Evolutionary conservation across 1,140 invertebrate genomes (phyloP).

Genomic region (Danaus melanippus): DNA sequence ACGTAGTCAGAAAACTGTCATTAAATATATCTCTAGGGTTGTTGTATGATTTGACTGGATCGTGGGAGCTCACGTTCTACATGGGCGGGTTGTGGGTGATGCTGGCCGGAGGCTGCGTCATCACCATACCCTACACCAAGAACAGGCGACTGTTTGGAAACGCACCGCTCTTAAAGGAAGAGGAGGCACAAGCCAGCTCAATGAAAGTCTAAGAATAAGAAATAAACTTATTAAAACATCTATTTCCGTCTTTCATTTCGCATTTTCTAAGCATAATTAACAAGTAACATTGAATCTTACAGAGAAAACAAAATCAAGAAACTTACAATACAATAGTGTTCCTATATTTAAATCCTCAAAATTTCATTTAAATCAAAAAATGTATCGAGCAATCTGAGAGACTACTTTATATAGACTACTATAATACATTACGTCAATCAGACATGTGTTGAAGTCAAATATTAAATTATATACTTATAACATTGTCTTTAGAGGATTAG

Average conservation of each 20-base stretch:
- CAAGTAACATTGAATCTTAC: too few species aligned
- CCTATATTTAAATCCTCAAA: too few species aligned
- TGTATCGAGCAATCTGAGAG: too few species aligned
- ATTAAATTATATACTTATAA: too few species aligned
- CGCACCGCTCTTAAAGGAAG: conserved; percentile 74
- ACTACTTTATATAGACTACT: too few species aligned
- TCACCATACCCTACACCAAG: conserved; percentile 76
- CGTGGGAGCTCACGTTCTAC: conserved; percentile 83
- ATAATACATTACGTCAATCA: too few species aligned
- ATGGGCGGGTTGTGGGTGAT: conserved; percentile 83
- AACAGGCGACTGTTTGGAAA: conserved; percentile 76
- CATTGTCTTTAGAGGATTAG: too few species aligned
- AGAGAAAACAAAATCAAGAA: too few species aligned
- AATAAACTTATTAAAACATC: neutral
- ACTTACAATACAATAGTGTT: too few species aligned
- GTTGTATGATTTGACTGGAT: conserved; percentile 78
- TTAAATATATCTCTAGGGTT: conserved; percentile 64
- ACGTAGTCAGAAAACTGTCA: neutral
- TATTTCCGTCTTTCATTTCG: neutral
- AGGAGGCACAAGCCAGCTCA: conserved; percentile 30
- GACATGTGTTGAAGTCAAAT: too few species aligned
- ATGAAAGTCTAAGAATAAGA: conserved; percentile 7
- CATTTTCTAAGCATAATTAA: too few species aligned
- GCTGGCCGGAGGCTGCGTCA: conserved; percentile 81
- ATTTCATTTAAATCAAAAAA: too few species aligned